Evolutionary conservation across 2,113 vertebrate genomes (phyloP).

Genomic region (Bettongia penicillata): DNA sequence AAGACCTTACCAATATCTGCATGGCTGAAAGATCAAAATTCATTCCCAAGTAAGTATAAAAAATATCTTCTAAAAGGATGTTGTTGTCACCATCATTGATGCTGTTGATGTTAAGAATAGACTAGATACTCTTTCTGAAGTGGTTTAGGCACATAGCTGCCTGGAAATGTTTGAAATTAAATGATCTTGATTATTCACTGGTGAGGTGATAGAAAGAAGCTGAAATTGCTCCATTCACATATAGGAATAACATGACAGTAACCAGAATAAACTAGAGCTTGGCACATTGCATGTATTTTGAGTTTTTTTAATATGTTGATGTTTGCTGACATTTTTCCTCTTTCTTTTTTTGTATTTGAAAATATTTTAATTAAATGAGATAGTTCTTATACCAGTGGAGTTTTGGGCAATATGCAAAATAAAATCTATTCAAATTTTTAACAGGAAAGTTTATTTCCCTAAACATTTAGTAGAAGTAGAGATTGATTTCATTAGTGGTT

Average conservation of each 20-base stretch:
- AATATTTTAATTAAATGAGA: neutral
- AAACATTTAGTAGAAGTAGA: constrained; percentile 27
- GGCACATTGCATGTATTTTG: neutral
- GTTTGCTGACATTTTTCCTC: neutral
- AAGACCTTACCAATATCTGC: neutral
- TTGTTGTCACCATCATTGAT: too few relatives aligned
- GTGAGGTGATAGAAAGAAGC: neutral
- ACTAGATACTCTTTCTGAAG: neutral
- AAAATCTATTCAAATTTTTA: neutral
- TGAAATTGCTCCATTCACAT: constrained; percentile 5
- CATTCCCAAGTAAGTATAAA: neutral
- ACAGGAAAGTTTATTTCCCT: neutral
- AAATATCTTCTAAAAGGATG: neutral
- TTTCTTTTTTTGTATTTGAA: neutral
- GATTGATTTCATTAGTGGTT: constrained; percentile 51
- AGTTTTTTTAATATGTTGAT: neutral
- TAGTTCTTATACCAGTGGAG: neutral
- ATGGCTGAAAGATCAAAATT: constrained; percentile 3
- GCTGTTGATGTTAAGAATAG: constrained; percentile 1
- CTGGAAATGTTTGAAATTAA: constrained; percentile 44
- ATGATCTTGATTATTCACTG: constrained; percentile 52
- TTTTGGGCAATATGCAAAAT: neutral
- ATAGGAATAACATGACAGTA: constrained; percentile 43
- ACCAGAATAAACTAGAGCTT: neutral
- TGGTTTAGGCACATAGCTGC: neutral